Percentiles rank a stretch among this genome's conserved stretches.
phyloP scores from a whole-genome alignment of 2,888 invertebrate species.

The Agriopis leucophaearia region DNA sequence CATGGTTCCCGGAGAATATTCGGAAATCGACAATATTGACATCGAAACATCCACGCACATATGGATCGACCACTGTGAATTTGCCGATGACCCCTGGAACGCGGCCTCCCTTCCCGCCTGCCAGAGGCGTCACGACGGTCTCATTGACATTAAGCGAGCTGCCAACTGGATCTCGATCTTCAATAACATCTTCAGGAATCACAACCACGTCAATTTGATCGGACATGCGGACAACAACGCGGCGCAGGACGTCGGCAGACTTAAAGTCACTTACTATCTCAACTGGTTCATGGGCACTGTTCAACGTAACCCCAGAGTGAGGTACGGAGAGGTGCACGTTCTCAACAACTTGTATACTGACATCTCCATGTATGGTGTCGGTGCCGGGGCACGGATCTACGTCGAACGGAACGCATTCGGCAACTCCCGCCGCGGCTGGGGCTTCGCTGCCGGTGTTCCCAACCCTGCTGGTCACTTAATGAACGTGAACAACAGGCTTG shows the following conservation, averaged over 20 bases:
- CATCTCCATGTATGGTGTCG: constrained; percentile 27
- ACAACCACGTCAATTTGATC: constrained; percentile 35
- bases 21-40: constrained; percentile 29
- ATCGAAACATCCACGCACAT: constrained; percentile 1
- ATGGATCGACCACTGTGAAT: constrained; percentile 36
- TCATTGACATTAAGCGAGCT: constrained; percentile 31
- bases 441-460: constrained; percentile 15
- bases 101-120: neutral
- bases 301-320: constrained; percentile 41
- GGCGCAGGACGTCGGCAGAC: constrained; percentile 24
- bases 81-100: constrained; percentile 42
- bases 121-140: constrained; percentile 41
- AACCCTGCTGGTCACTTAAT: constrained; percentile 16
- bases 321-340: constrained; percentile 40
- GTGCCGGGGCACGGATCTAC: constrained; percentile 28
- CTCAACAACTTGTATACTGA: constrained; percentile 44
- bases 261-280: constrained; percentile 30
- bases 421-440: constrained; percentile 37
- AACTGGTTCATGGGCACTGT: constrained; percentile 40
- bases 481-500: constrained; percentile 27
- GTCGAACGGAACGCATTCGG: constrained; percentile 37
- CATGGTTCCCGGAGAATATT: constrained; percentile 26
- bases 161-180: constrained; percentile 35
- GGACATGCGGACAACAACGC: constrained; percentile 36
- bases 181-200: constrained; percentile 43